A percentile compares a stretch with the other conserved stretches of the same genome.
These are phyloP conservation scores for Callipepla squamata DNA, from an alignment of 2,113 vertebrate species.

Conservation along the genomic window DNA sequence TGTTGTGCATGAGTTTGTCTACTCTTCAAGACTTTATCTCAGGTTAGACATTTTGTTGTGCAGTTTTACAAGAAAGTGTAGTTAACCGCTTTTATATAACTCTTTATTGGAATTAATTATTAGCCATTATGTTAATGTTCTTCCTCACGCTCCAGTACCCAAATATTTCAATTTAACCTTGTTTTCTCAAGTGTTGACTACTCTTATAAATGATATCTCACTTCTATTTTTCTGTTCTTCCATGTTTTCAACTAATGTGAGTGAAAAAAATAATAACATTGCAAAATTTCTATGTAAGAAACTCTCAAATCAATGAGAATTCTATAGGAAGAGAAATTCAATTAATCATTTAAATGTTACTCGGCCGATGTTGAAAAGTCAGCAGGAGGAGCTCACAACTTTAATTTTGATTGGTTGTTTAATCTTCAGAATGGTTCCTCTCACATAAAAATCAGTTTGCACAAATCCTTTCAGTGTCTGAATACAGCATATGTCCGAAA, in stretches of 20 bases:
- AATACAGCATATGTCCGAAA: not conserved
- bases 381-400: not conserved
- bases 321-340: constrained; percentile 4
- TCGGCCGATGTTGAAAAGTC: constrained; percentile 23
- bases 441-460: constrained; percentile 27
- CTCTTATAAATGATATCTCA: not conserved
- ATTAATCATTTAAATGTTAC: constrained; percentile 1
- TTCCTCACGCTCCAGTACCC: not conserved
- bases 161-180: not conserved
- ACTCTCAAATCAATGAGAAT: not conserved
- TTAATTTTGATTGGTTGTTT: constrained; percentile 37
- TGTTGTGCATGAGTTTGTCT: not conserved
- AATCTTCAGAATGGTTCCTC: constrained; percentile 16
- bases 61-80: not conserved
- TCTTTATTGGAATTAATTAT: not conserved
- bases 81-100: not conserved
- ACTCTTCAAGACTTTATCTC: not conserved
- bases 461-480: not conserved
- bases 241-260: not conserved
- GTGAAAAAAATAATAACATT: not conserved
- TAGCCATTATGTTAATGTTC: accelerated
- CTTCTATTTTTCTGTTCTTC: not conserved
- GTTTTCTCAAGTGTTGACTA: not conserved
- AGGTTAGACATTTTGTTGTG: not conserved
- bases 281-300: not conserved